phyloP scores from a whole-genome alignment of 2,113 vertebrate genomes.

The Engraulis encrasicolus region DNA sequence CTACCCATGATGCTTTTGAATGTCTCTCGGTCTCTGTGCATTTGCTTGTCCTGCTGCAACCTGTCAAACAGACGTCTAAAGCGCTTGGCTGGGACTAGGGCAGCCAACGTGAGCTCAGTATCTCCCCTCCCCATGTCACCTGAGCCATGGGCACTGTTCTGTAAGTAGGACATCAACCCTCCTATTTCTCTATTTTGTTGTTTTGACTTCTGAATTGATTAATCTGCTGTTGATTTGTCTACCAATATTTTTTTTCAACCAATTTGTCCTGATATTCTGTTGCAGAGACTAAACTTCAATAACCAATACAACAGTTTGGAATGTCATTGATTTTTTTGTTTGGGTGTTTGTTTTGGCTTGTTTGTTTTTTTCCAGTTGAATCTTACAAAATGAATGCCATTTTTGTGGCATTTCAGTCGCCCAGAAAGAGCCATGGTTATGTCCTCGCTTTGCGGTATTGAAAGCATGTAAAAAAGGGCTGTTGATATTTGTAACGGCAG shows the following conservation, averaged over 20 bases:
- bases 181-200: slow-evolving; percentile 67
- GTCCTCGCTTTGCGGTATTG: background rate
- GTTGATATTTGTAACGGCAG: background rate
- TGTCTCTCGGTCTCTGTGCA: slow-evolving; percentile 98
- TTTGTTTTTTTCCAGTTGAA: slow-evolving; percentile 26
- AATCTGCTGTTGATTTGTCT: slow-evolving; percentile 46
- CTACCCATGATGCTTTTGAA: slow-evolving; percentile 97
- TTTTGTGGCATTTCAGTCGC: background rate
- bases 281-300: slow-evolving; percentile 49
- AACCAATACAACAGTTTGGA: slow-evolving; percentile 27
- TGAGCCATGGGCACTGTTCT: slow-evolving; percentile 86
- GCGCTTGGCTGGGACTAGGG: slow-evolving; percentile 95
- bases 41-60: slow-evolving; percentile 94
- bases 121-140: slow-evolving; percentile 91
- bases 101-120: slow-evolving; percentile 96
- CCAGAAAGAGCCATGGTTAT: slow-evolving; percentile 60
- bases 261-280: slow-evolving; percentile 56
- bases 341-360: background rate
- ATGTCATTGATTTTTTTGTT: background rate
- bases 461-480: background rate
- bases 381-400: slow-evolving; percentile 56
- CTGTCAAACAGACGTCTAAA: slow-evolving; percentile 85
- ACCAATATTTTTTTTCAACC: slow-evolving; percentile 48
- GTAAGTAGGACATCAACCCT: slow-evolving; percentile 97
- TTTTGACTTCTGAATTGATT: slow-evolving; percentile 73